These are phyloP conservation scores for Drosophila koepferae DNA, from an alignment of 2,888 invertebrate species.

Conservation along the genomic window DNA sequence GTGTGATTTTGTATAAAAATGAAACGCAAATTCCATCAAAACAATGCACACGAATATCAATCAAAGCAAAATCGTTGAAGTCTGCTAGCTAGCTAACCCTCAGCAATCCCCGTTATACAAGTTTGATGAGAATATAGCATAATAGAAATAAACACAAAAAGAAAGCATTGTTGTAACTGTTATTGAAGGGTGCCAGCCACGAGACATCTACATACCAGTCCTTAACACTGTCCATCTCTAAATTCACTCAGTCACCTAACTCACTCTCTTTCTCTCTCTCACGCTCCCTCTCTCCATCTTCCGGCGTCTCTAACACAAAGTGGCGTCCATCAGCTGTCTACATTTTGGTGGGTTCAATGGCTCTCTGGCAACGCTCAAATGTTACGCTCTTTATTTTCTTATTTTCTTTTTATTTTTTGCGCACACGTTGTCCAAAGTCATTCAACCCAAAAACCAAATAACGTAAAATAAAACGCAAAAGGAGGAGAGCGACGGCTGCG, in stretches of 20 bases:
- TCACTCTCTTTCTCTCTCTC: neutral
- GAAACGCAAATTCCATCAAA: slow-evolving; percentile 58
- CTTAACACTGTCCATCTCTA: slow-evolving; percentile 6
- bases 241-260: neutral
- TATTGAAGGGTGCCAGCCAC: slow-evolving; percentile 35
- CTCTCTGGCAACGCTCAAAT: slow-evolving; percentile 53
- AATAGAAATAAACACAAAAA: slow-evolving; percentile 13
- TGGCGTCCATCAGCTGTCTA: slow-evolving; percentile 68
- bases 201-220: slow-evolving; percentile 37
- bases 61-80: slow-evolving; percentile 55
- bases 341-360: slow-evolving; percentile 74
- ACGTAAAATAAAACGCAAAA: slow-evolving; percentile 71
- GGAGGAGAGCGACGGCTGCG: slow-evolving; percentile 24
- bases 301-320: slow-evolving; percentile 13
- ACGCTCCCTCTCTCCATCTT: neutral
- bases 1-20: slow-evolving; percentile 12
- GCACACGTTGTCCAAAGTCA: slow-evolving; percentile 74
- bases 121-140: slow-evolving; percentile 12
- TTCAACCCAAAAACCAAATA: slow-evolving; percentile 77
- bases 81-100: slow-evolving; percentile 11
- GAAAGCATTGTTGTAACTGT: slow-evolving; percentile 24
- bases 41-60: slow-evolving; percentile 64
- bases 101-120: neutral
- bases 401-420: slow-evolving; percentile 51
- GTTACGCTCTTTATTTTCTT: slow-evolving; percentile 66